phyloP scores from a whole-genome alignment of 2,888 invertebrate genomes.

The Athalia rosae region DNA sequence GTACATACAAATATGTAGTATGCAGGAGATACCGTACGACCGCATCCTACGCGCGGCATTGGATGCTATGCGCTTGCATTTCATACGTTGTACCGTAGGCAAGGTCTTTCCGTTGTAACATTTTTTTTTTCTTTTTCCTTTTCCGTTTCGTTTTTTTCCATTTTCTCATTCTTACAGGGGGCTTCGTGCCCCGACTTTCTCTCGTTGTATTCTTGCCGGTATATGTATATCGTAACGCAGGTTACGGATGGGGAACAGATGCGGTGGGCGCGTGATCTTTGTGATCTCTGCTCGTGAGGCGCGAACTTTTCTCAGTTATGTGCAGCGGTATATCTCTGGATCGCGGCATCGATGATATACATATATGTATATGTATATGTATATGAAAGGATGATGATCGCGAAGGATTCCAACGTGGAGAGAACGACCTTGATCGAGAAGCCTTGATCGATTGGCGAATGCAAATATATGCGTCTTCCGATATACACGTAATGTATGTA shows the following conservation, averaged over 20 bases:
- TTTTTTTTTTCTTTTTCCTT: neutral
- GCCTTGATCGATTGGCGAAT: neutral
- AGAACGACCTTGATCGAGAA: too few species aligned
- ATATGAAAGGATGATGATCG: neutral
- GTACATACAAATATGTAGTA: neutral
- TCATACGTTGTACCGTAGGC: constrained; percentile 14
- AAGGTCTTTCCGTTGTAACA: constrained; percentile 38
- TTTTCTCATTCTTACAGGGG: too few species aligned
- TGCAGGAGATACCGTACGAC: neutral
- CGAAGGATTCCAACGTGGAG: too few species aligned
- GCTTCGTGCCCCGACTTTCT: too few species aligned
- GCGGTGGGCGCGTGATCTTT: too few species aligned
- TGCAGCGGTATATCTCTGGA: neutral
- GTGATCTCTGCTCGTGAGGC: neutral
- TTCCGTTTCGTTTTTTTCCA: neutral
- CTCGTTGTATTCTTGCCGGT: too few species aligned
- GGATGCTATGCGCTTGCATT: constrained; percentile 38
- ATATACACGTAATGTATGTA: neutral
- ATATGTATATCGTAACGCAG: too few species aligned
- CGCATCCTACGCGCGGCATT: constrained; percentile 44
- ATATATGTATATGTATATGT: neutral
- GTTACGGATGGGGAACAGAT: too few species aligned
- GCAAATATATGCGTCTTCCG: constrained; percentile 10
- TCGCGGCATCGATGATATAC: neutral
- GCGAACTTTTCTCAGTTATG: constrained; percentile 28